Evolutionary conservation across 1,140 invertebrate species (phyloP).

Genomic region (Drosophila yakuba): DNA sequence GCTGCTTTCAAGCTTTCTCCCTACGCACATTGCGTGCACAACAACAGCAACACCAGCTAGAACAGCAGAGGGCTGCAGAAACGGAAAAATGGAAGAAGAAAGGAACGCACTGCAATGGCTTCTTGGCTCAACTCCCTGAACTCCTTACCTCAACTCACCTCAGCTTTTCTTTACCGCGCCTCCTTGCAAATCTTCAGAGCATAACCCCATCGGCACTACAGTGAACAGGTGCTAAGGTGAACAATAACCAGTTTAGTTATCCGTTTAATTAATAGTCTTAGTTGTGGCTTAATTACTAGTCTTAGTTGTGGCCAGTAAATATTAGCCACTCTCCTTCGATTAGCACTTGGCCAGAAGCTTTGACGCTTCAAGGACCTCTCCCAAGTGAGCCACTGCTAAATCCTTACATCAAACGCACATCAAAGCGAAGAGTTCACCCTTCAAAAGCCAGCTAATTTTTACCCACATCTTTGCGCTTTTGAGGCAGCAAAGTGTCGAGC

Average conservation of each 20-base stretch:
- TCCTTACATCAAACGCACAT: slow-evolving; percentile 8
- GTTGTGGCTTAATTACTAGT: too few relatives aligned
- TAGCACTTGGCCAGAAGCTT: background rate
- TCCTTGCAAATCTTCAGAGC: slow-evolving; percentile 7
- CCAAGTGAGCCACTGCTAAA: background rate
- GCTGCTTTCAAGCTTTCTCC: slow-evolving; percentile 18
- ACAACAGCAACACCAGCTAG: slow-evolving; percentile 16
- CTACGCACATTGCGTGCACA: slow-evolving; percentile 38
- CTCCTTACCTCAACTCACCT: slow-evolving; percentile 10
- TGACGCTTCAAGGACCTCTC: background rate
- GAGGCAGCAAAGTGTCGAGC: slow-evolving; percentile 11
- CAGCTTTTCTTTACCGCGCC: background rate
- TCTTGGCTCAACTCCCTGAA: slow-evolving; percentile 31
- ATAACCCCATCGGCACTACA: slow-evolving; percentile 10
- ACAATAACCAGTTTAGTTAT: too few relatives aligned
- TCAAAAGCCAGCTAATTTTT: slow-evolving; percentile 21
- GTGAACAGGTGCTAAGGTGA: slow-evolving; percentile 9
- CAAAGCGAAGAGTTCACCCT: slow-evolving; percentile 20
- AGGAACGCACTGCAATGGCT: slow-evolving; percentile 62
- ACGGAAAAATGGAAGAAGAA: slow-evolving; percentile 30
- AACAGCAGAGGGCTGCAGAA: slow-evolving; percentile 5
- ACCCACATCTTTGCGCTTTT: slow-evolving; percentile 7
- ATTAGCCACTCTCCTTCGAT: background rate
- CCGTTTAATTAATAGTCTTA: too few relatives aligned
- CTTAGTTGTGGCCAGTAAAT: too few relatives aligned